Percentiles rank a stretch among this genome's conserved stretches.
phyloP scores from a whole-genome alignment of 2,113 vertebrate genomes.

The Phrynosoma platyrhinos region DNA sequence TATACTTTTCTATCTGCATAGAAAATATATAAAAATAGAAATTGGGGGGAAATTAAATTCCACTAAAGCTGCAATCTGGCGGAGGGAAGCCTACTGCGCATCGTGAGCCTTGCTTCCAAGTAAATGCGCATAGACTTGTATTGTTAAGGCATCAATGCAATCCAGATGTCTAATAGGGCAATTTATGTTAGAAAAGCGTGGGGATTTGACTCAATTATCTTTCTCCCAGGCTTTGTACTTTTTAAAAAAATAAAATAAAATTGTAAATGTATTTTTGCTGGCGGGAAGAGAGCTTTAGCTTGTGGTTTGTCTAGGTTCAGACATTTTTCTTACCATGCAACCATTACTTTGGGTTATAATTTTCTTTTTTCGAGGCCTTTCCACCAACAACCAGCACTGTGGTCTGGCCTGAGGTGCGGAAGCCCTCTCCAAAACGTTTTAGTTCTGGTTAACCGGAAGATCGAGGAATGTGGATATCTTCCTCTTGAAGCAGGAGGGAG shows the following conservation, averaged over 20 bases:
- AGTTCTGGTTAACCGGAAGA: constrained; percentile 50
- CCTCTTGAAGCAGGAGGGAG: background rate
- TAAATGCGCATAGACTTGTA: background rate
- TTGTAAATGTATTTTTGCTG: constrained; percentile 55
- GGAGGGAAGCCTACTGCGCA: background rate
- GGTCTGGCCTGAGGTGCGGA: constrained; percentile 57
- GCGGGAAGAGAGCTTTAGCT: constrained; percentile 43
- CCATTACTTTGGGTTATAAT: constrained; percentile 3
- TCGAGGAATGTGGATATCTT: constrained; percentile 17
- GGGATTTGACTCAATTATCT: constrained; percentile 31
- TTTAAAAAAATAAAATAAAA: background rate
- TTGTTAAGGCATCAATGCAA: constrained; percentile 2
- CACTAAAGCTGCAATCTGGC: background rate
- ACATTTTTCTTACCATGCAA: constrained; percentile 15
- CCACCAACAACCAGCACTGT: constrained; percentile 42
- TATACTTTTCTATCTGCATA: constrained; percentile 4
- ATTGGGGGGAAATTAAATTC: background rate
- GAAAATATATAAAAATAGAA: background rate
- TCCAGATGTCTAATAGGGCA: constrained; percentile 25
- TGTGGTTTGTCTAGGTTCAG: constrained; percentile 54
- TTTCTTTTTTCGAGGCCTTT: background rate
- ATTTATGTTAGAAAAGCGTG: constrained; percentile 42
- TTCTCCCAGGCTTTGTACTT: constrained; percentile 21
- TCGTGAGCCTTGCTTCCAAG: background rate
- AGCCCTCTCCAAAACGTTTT: constrained; percentile 54